Base-by-base conservation (phyloP, 1,140 invertebrate genomes). In the Zaprionus tsacasi region DNA sequence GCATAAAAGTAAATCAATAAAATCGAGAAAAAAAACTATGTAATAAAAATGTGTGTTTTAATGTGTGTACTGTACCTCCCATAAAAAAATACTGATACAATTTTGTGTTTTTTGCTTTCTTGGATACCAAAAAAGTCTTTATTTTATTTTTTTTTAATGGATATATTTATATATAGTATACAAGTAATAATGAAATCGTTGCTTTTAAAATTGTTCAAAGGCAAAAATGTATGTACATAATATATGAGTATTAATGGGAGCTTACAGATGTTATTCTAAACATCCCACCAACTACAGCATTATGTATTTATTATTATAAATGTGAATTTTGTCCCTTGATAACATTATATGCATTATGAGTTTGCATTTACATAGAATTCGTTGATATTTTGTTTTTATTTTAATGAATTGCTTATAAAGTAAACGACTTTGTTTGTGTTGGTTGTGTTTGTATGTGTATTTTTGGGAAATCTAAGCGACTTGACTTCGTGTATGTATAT, bases 61-160 rank as follows among this genome's bases (percentile, higher is more conserved):
- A n/a, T 40, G 6, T n/a, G 40, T 45, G 40, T 45, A 15, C n/a
- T 25, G 25, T 59, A n/a, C 15, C 0, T 13, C 1, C 17, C 11
- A 4, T 2, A 13, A 3, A 55, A 25, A n/a, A 27, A 55, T 30
- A 33, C 13, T 1, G 21, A 5, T 55, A 0, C 8, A 1, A 6
- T 30, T 55, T 17, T 50, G 10, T 21, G 45, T 50, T 50, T 50
- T 50, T 85, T 87, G 72, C 82, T 87, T 74, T 79, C 79, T 87
- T 87, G 82, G 79, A 87, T 87, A 65, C 83, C 82, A 87, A 87
- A 87, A 87, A 87, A 87, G 82, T 86, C 40, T 86, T 71, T 70
- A 70, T 66, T 71, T 70, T 79, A 55, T 68, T 85, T 21, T 79
- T 60, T 68, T 85, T 87, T 87, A 87, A 87, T 87, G 64, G 68